Conservation (phyloP, 2,797 vertebrate species). For the Leptoclinus maculatus region DNA sequence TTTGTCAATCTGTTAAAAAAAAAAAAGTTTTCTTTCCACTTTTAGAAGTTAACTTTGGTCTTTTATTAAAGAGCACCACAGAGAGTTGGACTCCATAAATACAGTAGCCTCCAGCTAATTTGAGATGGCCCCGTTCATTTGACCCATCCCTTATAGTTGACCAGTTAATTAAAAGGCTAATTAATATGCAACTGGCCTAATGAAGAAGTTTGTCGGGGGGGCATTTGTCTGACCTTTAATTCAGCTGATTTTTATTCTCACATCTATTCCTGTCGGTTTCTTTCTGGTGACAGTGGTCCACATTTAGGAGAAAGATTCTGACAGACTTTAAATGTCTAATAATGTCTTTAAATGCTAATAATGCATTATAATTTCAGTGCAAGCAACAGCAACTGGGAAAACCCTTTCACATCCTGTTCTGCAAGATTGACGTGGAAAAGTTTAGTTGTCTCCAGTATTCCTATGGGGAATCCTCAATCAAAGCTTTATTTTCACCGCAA, state of each 20-base stretch:
- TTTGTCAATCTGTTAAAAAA: neutral
- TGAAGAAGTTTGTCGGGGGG: slow-evolving; percentile 44
- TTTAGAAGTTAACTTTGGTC: slow-evolving; percentile 23
- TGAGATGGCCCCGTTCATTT: slow-evolving; percentile 34
- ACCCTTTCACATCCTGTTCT: slow-evolving; percentile 10
- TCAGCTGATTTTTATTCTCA: slow-evolving; percentile 29
- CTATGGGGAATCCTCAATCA: neutral
- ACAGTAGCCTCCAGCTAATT: slow-evolving; percentile 31
- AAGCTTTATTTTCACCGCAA: neutral
- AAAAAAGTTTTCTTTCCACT: neutral
- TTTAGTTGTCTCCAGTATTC: neutral
- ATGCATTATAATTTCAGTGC: slow-evolving; percentile 8
- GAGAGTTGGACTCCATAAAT: slow-evolving; percentile 32
- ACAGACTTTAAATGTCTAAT: slow-evolving; percentile 15
- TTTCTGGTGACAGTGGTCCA: slow-evolving; percentile 4
- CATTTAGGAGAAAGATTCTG: neutral
- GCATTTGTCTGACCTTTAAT: slow-evolving; percentile 47
- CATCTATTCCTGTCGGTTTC: slow-evolving; percentile 32
- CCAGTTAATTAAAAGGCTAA: slow-evolving; percentile 69
- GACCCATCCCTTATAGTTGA: slow-evolving; percentile 42
- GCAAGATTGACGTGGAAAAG: neutral
- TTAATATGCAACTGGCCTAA: slow-evolving; percentile 58
- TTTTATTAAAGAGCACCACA: neutral
- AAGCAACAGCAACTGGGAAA: neutral
- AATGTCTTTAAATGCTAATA: too few relatives aligned